Conservation (phyloP, 2,113 vertebrate species). For the Hyperoodon ampullatus region DNA sequence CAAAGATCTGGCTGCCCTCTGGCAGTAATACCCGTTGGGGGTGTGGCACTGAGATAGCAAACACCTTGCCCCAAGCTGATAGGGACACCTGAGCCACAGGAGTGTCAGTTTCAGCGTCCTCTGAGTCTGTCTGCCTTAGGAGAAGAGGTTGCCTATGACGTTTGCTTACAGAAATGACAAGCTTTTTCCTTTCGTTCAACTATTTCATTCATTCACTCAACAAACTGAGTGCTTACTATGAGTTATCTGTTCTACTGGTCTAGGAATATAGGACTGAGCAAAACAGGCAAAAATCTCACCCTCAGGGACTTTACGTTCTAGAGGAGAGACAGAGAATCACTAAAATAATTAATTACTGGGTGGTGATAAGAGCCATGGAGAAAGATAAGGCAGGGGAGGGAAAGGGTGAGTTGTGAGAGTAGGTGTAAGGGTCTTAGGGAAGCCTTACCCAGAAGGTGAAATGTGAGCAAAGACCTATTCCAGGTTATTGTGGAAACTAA, state of each 20-base stretch:
- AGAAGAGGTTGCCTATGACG: not conserved
- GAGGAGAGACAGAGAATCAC: not conserved
- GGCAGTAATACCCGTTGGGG: not conserved
- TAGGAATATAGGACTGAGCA: not conserved
- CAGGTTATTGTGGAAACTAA: not conserved
- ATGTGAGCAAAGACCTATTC: not conserved
- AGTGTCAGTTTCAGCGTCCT: not conserved
- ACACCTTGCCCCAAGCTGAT: not conserved
- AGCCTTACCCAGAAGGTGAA: not conserved
- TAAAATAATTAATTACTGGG: not conserved
- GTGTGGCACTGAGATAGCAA: not conserved
- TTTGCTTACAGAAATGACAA: not conserved
- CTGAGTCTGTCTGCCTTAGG: not conserved
- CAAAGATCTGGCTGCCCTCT: not conserved
- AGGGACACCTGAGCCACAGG: not conserved
- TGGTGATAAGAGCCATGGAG: not conserved
- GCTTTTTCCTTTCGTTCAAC: not conserved
- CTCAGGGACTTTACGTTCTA: not conserved
- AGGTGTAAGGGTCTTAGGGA: not conserved
- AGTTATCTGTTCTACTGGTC: not conserved
- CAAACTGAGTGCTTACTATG: not conserved
- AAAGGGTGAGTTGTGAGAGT: too few species aligned
- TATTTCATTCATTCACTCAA: not conserved
- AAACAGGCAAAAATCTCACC: not conserved
- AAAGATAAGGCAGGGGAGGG: not conserved